Conservation (phyloP, 2,888 invertebrate genomes). For the Notodonta ziczac region DNA sequence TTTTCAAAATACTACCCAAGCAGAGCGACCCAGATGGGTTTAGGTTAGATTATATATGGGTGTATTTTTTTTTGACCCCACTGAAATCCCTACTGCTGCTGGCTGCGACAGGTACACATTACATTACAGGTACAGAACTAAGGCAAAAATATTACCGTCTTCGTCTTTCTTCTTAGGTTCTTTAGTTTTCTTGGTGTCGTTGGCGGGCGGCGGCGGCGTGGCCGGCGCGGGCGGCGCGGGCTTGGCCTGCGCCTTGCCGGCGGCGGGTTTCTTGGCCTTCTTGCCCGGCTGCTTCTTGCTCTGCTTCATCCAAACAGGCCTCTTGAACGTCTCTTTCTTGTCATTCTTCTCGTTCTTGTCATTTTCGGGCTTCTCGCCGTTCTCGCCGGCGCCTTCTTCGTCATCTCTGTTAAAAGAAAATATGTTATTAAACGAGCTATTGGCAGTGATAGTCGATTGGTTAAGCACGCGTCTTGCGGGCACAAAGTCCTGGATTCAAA, state of each 20-base stretch:
- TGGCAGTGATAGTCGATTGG: no score
- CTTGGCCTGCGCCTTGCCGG: conserved; percentile 52
- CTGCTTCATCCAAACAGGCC: conserved; percentile 81
- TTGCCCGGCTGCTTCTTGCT: conserved; percentile 63
- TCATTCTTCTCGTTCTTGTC: conserved; percentile 73
- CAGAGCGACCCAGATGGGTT: no score
- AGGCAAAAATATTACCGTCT: conserved; percentile 39
- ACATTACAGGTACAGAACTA: no score
- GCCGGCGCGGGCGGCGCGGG: conserved; percentile 39
- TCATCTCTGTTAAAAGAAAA: conserved; percentile 70
- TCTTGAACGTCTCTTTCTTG: conserved; percentile 84
- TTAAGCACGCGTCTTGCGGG: no score
- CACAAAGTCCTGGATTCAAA: no score
- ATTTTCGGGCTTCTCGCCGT: conserved; percentile 73
- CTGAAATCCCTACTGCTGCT: no score
- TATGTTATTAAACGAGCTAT: no score
- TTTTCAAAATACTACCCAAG: no score
- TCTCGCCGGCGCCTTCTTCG: conserved; percentile 80
- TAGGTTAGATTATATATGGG: no score
- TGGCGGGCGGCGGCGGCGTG: conserved; percentile 50
- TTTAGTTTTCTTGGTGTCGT: conserved; percentile 60
- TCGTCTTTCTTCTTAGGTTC: conserved; percentile 76
- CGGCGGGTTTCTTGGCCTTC: conserved; percentile 55
- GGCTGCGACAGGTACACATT: no score
- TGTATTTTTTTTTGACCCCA: no score